A percentile compares a stretch with the other conserved stretches of the same genome.
Evolutionary conservation across 1,140 invertebrate species (phyloP).

Genomic region (Megalopta genalis): DNA sequence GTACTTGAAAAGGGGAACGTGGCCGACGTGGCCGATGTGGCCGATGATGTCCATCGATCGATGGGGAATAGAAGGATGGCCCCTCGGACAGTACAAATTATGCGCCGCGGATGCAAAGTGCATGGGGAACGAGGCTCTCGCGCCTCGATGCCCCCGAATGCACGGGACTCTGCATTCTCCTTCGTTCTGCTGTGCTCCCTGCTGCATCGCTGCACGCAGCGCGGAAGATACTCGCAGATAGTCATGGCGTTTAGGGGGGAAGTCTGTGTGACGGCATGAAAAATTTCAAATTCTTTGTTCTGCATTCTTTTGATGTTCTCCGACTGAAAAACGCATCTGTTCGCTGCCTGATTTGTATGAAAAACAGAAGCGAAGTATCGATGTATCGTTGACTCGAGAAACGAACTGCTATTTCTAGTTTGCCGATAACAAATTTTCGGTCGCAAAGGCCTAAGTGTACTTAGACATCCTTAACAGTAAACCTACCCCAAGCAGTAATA

Average conservation of each 20-base stretch:
- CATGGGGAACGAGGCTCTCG: constrained; percentile 69
- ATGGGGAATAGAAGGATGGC: constrained; percentile 1
- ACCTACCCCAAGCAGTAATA: no score
- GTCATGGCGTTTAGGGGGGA: background rate
- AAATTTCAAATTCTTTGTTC: no score
- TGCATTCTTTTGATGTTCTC: no score
- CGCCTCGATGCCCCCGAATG: constrained; percentile 65
- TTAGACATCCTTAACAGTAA: no score
- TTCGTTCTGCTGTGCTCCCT: background rate
- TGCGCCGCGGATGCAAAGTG: constrained; percentile 69
- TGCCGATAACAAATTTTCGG: no score
- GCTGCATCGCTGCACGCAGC: background rate
- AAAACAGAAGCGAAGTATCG: no score
- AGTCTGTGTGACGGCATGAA: no score
- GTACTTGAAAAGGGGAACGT: constrained; percentile 15
- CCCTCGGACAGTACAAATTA: constrained; percentile 68
- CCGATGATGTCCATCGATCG: constrained; percentile 57
- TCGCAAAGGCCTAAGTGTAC: no score
- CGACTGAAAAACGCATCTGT: no score
- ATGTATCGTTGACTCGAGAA: no score
- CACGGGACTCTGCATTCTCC: constrained; percentile 53
- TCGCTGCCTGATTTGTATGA: no score
- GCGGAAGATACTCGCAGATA: constrained; percentile 32
- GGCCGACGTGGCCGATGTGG: constrained; percentile 35
- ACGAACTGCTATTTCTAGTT: no score